Conservation (phyloP, 2,113 vertebrate species). For the Dipodomys spectabilis region DNA sequence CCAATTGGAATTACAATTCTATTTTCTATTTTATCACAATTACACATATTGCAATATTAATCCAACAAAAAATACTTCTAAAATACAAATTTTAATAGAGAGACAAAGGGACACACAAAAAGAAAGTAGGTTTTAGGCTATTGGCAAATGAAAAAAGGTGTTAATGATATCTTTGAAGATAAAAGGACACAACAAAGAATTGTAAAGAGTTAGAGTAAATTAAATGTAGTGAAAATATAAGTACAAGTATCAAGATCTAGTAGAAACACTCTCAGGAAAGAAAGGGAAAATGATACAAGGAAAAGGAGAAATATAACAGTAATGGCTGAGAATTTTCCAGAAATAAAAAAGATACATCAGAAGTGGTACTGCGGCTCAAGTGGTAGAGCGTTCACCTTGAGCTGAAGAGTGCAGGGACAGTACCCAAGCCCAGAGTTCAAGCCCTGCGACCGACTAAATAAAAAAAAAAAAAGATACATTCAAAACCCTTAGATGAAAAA, state of each 20-base stretch:
- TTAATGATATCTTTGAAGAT: background rate
- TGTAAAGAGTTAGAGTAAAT: background rate
- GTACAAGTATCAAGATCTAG: background rate
- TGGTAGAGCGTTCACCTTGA: too few relatives aligned
- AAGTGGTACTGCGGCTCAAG: too few relatives aligned
- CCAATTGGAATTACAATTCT: background rate
- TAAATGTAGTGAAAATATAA: background rate
- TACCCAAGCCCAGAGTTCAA: too few relatives aligned
- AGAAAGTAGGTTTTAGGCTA: background rate
- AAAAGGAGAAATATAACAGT: background rate
- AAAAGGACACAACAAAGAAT: background rate
- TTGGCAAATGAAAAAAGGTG: background rate
- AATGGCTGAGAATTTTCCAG: background rate
- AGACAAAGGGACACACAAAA: background rate
- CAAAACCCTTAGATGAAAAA: background rate
- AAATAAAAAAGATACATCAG: background rate
- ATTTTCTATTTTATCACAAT: background rate
- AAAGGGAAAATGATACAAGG: background rate
- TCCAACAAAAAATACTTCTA: constrained; percentile 7
- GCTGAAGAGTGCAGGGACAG: too few relatives aligned
- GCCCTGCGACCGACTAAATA: too few relatives aligned
- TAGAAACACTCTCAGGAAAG: background rate
- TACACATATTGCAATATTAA: background rate
- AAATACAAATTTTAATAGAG: background rate
- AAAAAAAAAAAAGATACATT: background rate